These are phyloP conservation scores for Iselma pallidipennis DNA, from an alignment of 2,888 invertebrate species.

Conservation along the genomic window DNA sequence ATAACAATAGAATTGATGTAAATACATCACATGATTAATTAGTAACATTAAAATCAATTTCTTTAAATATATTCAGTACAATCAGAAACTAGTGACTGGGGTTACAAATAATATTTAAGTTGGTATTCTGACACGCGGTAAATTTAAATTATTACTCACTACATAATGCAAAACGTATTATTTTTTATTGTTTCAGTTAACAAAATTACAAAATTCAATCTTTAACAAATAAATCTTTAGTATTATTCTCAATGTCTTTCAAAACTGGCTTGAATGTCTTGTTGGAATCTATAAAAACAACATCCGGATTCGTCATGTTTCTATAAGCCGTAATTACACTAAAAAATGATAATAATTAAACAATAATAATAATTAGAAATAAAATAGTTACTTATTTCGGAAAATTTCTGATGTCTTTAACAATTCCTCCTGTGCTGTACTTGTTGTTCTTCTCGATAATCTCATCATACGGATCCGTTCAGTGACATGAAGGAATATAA, in stretches of 20 bases:
- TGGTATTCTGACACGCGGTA: background rate
- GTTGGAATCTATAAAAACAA: conserved; percentile 27
- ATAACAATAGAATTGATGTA: too few species aligned
- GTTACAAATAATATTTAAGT: too few species aligned
- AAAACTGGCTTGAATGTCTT: conserved; percentile 13
- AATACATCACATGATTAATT: too few species aligned
- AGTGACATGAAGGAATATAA: conserved; percentile 53
- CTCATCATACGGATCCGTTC: conserved; percentile 52
- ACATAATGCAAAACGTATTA: too few species aligned
- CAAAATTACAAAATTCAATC: background rate
- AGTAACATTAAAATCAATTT: too few species aligned
- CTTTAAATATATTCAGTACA: too few species aligned
- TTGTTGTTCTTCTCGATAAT: conserved; percentile 40
- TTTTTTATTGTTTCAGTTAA: background rate
- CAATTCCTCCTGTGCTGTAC: conserved; percentile 47
- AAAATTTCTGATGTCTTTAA: conserved; percentile 41
- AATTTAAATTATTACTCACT: background rate
- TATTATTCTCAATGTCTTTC: conserved; percentile 13
- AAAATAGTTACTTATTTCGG: conserved; percentile 47
- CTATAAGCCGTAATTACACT: conserved; percentile 32
- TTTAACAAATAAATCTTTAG: conserved; percentile 20
- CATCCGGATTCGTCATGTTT: conserved; percentile 31
- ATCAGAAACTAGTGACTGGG: too few species aligned
- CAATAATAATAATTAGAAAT: background rate
- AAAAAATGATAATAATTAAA: conserved; percentile 9